Base-by-base conservation (phyloP, 2,797 vertebrate species). In the Netta rufina region DNA sequence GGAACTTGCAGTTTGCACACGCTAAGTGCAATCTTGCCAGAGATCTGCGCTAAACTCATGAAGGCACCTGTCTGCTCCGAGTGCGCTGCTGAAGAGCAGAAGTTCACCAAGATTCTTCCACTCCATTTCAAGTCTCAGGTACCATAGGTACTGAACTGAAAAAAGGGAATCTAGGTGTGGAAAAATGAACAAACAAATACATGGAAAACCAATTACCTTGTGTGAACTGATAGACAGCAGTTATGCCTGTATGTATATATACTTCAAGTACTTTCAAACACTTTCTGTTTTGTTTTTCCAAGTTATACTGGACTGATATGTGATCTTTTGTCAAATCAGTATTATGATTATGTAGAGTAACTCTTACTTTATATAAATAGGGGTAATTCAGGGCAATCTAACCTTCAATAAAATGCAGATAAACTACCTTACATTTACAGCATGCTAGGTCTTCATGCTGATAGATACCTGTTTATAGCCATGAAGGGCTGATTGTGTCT, bases 201-300 rank as follows among this genome's bases (percentile, higher is more conserved):
- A 84, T 24, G 14, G 27, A 64, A 84, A 90, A 64, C 8, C 88
- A 73, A 91, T 91, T 38, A 75, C 73, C 82, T 82, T 15, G 60
- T 86, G 80, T 66, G 80, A 93, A 76, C 30, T 60, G 83, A 60
- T 78, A 64, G 0, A 0, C 25, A 70, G 73, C 70, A 90, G 78
- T 91, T 81, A 86, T 36, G 64, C 47, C 32, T 76, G 24, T 53
- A 84, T 69, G 14, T 53, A 28, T 27, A 53, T 53, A 15, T 53
- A 53, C 25, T 28, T 53, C 51, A 53, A 53, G 14, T 27, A 53
- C 51, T 94, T 93, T 92, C 57, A 84, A 72, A 64, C 45, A 66
- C 36, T 58, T 92, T 88, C 56, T 38, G 25, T 33, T 86, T 92
- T 93, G 80, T 69, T 92, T 95, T 92, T 92, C 89, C 61, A 58